Evolutionary conservation across 2,797 vertebrate genomes (phyloP).

Genomic region (Poecilia velifera): DNA sequence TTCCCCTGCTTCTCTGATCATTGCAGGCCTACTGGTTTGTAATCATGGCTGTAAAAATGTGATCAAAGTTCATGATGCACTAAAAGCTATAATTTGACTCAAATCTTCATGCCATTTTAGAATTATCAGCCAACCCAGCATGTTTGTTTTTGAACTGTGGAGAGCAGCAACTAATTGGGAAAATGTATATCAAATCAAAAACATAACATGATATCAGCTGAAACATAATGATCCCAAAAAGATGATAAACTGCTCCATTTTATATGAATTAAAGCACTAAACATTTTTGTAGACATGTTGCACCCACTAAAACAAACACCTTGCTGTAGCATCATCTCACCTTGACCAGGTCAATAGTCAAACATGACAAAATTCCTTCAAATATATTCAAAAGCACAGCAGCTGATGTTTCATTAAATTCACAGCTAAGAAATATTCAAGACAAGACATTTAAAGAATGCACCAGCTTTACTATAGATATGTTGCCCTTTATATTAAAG

Average conservation of each 20-base stretch:
- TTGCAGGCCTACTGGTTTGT: too few relatives aligned
- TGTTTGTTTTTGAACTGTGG: not conserved
- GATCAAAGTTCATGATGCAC: not conserved
- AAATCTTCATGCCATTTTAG: not conserved
- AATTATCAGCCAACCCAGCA: not conserved
- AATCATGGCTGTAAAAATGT: not conserved
- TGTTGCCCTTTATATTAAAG: not conserved
- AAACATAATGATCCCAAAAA: not conserved
- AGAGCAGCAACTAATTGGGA: not conserved
- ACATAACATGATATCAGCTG: not conserved
- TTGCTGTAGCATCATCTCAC: not conserved
- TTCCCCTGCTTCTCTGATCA: not conserved
- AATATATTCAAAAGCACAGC: not conserved
- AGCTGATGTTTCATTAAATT: not conserved
- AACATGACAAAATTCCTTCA: not conserved
- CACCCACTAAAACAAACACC: not conserved
- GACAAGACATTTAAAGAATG: not conserved
- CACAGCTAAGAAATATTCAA: not conserved
- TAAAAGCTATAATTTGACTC: not conserved
- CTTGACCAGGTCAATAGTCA: not conserved
- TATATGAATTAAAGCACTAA: not conserved
- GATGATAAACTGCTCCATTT: not conserved
- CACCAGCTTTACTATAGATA: not conserved
- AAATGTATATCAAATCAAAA: not conserved
- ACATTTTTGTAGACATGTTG: not conserved